phyloP scores from a whole-genome alignment of 2,113 vertebrate species.

The Percopsis transmontana region DNA sequence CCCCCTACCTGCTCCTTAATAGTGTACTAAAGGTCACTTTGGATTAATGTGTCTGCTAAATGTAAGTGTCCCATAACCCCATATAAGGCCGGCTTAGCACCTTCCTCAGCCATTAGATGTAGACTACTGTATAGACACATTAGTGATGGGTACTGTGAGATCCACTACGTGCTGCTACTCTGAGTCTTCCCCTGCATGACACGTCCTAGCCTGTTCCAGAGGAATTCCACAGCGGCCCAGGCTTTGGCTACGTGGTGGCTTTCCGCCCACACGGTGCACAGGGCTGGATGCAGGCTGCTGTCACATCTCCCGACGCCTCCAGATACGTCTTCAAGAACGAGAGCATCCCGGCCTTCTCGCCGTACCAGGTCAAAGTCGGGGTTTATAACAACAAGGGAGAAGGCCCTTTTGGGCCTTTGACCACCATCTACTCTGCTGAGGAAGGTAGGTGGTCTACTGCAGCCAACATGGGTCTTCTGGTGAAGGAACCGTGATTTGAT shows the following conservation, averaged over 20 bases:
- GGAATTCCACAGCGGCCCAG: slow-evolving; percentile 91
- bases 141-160: slow-evolving; percentile 26
- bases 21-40: too few species aligned
- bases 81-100: too few species aligned
- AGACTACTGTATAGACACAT: too few species aligned
- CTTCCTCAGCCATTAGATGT: too few species aligned
- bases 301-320: slow-evolving; percentile 89
- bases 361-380: slow-evolving; percentile 93
- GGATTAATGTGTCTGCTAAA: too few species aligned
- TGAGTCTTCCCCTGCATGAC: slow-evolving; percentile 45
- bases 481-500: too few species aligned
- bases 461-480: too few species aligned
- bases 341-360: slow-evolving; percentile 90
- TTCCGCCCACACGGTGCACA: slow-evolving; percentile 87
- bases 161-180: slow-evolving; percentile 24
- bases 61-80: too few species aligned
- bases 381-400: slow-evolving; percentile 97
- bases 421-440: slow-evolving; percentile 90
- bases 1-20: too few species aligned
- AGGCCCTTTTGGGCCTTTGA: slow-evolving; percentile 87
- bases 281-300: slow-evolving; percentile 95
- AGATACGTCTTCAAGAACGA: slow-evolving; percentile 95
- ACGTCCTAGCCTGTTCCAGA: slow-evolving; percentile 87
- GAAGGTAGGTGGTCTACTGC: slow-evolving; percentile 80
- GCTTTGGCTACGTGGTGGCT: slow-evolving; percentile 96